Evolutionary conservation across 2,113 vertebrate species (phyloP).

Genomic region (Dunckerocampus dactyliophorus): DNA sequence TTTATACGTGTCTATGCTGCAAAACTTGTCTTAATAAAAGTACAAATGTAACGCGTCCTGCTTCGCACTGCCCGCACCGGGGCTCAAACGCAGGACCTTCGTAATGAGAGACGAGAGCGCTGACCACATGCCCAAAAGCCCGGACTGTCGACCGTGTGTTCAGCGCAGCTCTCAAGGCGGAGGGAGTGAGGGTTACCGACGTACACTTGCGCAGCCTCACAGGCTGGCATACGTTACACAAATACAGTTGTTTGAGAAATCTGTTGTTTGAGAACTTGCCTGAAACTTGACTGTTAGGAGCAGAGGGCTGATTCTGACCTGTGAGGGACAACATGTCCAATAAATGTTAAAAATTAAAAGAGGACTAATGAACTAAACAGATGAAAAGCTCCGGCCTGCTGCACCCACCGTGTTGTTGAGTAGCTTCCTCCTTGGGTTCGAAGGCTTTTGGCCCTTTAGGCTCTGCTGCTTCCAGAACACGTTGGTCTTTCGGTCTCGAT

Average conservation of each 20-base stretch:
- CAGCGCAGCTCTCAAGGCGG: no score
- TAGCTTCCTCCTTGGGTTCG: conserved; percentile 54
- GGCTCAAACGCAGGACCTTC: no score
- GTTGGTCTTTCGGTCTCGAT: conserved; percentile 71
- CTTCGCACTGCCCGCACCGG: no score
- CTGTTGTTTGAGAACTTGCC: conserved; percentile 54
- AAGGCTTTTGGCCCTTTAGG: conserved; percentile 35
- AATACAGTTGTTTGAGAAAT: no score
- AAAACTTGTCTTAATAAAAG: neutral
- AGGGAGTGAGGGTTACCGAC: no score
- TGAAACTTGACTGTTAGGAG: conserved; percentile 49
- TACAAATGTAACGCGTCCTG: no score
- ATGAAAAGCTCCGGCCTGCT: neutral
- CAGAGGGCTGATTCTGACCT: conserved; percentile 46
- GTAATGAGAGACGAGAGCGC: no score
- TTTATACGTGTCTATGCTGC: no score
- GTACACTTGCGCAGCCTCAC: no score
- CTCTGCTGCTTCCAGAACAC: conserved; percentile 25
- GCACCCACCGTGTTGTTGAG: conserved; percentile 44
- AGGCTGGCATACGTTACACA: no score
- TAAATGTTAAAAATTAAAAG: neutral
- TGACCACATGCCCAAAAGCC: no score
- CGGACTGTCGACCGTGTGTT: no score
- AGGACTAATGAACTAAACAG: neutral
- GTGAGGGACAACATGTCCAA: conserved; percentile 9